Percentiles rank a stretch among this genome's conserved stretches.
Evolutionary conservation across 2,797 vertebrate species (phyloP).

Genomic region (Phalanger gymnotis): DNA sequence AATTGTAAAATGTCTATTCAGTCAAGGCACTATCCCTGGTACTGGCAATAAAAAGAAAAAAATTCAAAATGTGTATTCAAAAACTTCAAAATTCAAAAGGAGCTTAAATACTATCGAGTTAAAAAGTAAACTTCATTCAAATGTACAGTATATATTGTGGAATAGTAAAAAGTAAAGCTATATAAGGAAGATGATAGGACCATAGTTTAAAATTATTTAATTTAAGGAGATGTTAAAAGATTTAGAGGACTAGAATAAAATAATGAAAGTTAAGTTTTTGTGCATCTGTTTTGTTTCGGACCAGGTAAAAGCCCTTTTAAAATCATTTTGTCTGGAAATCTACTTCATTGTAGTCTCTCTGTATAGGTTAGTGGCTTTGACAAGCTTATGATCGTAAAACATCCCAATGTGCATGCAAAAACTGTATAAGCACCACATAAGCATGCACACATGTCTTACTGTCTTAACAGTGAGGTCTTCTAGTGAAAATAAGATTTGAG

Average conservation of each 20-base stretch:
- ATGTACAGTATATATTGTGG: neutral
- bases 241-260: neutral
- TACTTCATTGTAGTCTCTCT: neutral
- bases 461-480: neutral
- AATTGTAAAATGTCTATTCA: neutral
- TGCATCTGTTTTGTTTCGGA: neutral
- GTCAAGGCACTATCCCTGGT: neutral
- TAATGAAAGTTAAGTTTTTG: neutral
- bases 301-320: neutral
- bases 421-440: neutral
- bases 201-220: neutral
- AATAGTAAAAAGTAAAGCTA: neutral
- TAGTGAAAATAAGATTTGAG: neutral
- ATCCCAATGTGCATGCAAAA: neutral
- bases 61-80: neutral
- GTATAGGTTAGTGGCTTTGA: neutral
- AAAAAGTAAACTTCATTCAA: neutral
- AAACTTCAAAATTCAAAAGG: too few relatives aligned
- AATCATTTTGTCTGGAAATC: neutral
- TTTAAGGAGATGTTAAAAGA: neutral
- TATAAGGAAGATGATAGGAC: neutral
- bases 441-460: neutral
- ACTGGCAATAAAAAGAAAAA: neutral
- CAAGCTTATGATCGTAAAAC: neutral
- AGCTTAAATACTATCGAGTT: neutral